Conservation (phyloP, 2,797 vertebrate genomes). For the Chelidonichthys spinosus region DNA sequence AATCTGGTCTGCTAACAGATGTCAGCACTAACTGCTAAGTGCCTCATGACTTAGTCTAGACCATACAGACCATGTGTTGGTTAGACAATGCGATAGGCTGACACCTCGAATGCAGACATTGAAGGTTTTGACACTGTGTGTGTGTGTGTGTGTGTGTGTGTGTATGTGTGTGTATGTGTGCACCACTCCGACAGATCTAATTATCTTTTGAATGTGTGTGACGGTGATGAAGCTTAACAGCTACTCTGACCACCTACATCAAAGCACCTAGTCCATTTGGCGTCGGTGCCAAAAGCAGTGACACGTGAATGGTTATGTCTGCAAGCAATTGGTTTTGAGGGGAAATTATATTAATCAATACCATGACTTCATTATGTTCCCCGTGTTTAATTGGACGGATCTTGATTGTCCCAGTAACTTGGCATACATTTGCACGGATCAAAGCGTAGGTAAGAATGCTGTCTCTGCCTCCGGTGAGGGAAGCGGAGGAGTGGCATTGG, state of each 20-base stretch:
- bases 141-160: neutral
- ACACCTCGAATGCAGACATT: conserved; percentile 14
- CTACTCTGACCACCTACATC: conserved; percentile 36
- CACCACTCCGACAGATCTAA: conserved; percentile 33
- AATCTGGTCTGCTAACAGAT: neutral
- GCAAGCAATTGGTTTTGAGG: conserved; percentile 29
- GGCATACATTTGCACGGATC: conserved; percentile 63
- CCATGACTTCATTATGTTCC: conserved; percentile 59
- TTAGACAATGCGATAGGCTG: neutral
- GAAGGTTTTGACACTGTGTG: conserved; percentile 1
- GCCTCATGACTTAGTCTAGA: neutral
- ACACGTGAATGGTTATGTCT: conserved; percentile 14
- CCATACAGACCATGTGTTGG: neutral
- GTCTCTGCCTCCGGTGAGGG: conserved; percentile 27
- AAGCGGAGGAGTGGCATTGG: conserved; percentile 44
- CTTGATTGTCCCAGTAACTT: conserved; percentile 55
- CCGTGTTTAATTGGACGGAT: conserved; percentile 58
- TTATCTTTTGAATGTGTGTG: conserved; percentile 26
- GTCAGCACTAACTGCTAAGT: neutral
- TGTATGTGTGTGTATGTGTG: neutral
- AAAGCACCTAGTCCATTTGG: conserved; percentile 20
- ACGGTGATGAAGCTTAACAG: conserved; percentile 17
- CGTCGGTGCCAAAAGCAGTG: conserved; percentile 43
- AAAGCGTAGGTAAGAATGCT: conserved; percentile 46
- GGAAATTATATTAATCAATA: conserved; percentile 53